Base-by-base conservation (phyloP, 2,797 vertebrate genomes). In the Bufotes viridis region DNA sequence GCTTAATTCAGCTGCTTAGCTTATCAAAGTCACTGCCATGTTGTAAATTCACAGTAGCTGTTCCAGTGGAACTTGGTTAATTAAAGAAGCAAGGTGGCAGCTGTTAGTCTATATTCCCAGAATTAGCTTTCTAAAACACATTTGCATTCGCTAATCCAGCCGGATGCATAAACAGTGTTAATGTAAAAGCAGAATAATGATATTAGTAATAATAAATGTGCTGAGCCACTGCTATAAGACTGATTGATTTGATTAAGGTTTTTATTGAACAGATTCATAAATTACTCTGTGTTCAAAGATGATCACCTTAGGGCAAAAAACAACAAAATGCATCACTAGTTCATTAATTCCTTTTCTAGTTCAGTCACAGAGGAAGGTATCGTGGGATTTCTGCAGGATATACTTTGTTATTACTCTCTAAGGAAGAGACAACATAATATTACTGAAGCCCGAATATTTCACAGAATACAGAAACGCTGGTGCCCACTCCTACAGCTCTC, bases 51-150 rank as follows among this genome's bases (percentile, higher is more conserved):
- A 76, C 60, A 78, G 78, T 67, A 82, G 78, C 78, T 89, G 88
- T 85, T 88, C 82, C 87, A 85, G 82, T 85, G 87, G 87, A 85
- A 88, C 87, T 70, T 79, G 81, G 80, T 82, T 86, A 89, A 89
- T 86, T 86, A 89, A 86, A 82, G 78, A 86, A 86, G 57, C 78
- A 88, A 65, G 82, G 78, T 88, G 87, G 87, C 87, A 88, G 87
- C 83, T 88, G 87, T 85, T 85, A 85, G 55, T 85, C 78, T 81
- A 34, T 55, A 85, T 88, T 88, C 87, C 87, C 82, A 81, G 78
- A 81, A 88, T 85, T 65, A 76, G 78, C 78, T 85, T 74, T 81
- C 63, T 81, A 78, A 76, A 75, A 81, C 29, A 42, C 67, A 88
- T 88, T 85, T 88, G 82, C 87, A 85, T 88, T 80, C 11, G 26